These are phyloP conservation scores for Andrena haemorrhoa DNA, from an alignment of 2,888 invertebrate species.

Conservation along the genomic window DNA sequence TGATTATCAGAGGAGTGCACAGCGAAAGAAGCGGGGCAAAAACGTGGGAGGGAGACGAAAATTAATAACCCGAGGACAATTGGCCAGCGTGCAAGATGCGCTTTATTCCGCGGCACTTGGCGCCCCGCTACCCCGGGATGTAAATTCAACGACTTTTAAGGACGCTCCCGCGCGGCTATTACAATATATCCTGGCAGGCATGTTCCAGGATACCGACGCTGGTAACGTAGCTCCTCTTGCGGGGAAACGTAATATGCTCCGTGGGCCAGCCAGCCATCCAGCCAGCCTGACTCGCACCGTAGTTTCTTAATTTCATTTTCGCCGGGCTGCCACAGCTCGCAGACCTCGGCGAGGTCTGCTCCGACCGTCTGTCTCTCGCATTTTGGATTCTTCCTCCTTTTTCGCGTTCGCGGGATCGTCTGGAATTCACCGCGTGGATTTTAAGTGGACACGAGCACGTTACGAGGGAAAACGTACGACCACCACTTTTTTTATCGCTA, in stretches of 20 bases:
- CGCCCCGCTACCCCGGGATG: slow-evolving; percentile 40
- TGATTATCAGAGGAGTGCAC: slow-evolving; percentile 8
- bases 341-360: slow-evolving; percentile 38
- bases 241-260: slow-evolving; percentile 59
- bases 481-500: neutral
- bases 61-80: slow-evolving; percentile 74
- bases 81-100: slow-evolving; percentile 57
- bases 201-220: slow-evolving; percentile 35
- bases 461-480: neutral
- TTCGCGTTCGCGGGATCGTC: neutral
- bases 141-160: slow-evolving; percentile 67
- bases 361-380: slow-evolving; percentile 22
- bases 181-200: slow-evolving; percentile 57
- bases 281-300: slow-evolving; percentile 20
- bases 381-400: slow-evolving; percentile 19
- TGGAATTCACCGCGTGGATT: slow-evolving; percentile 3
- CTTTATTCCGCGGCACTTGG: slow-evolving; percentile 54
- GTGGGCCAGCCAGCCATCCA: slow-evolving; percentile 31
- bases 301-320: slow-evolving; percentile 71
- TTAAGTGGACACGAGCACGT: neutral
- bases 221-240: slow-evolving; percentile 32
- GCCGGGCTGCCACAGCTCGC: slow-evolving; percentile 24
- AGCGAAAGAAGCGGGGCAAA: neutral
- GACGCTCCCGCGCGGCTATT: slow-evolving; percentile 57
- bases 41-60: slow-evolving; percentile 48